Conservation (phyloP, 2,113 vertebrate genomes). For the Zapus hudsonius region DNA sequence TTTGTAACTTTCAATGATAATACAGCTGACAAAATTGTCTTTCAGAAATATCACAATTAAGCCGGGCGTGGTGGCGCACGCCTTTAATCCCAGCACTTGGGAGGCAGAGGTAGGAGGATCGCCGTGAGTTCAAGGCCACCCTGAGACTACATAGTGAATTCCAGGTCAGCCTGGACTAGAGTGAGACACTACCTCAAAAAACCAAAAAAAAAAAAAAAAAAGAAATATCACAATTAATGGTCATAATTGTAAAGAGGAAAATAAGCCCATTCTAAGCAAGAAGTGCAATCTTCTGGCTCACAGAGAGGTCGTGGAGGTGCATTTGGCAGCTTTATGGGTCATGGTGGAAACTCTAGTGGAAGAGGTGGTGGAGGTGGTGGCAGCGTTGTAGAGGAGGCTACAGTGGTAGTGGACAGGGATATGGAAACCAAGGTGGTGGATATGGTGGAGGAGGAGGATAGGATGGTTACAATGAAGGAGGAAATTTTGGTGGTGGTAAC, state of each 20-base stretch:
- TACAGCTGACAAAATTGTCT: conserved; percentile 99
- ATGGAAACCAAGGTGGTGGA: too few species aligned
- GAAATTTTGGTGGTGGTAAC: conserved; percentile 81
- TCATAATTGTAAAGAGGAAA: conserved; percentile 98
- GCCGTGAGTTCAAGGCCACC: too few species aligned
- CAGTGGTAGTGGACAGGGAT: conserved; percentile 85
- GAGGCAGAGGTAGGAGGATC: too few species aligned
- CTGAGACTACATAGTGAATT: too few species aligned
- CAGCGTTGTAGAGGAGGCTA: conserved; percentile 90
- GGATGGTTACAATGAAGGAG: too few species aligned
- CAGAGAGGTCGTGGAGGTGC: conserved; percentile 93
- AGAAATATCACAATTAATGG: conserved; percentile 98
- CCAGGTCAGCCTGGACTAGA: too few species aligned
- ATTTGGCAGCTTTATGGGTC: conserved; percentile 95
- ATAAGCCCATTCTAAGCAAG: conserved; percentile 98
- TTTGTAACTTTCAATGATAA: conserved; percentile 99
- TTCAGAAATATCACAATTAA: conserved; percentile 99
- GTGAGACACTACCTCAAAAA: too few species aligned
- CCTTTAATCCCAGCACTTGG: too few species aligned
- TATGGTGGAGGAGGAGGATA: too few species aligned
- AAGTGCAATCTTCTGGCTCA: conserved; percentile 94
- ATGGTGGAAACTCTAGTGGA: conserved; percentile 94
- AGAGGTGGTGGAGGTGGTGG: conserved; percentile 87
- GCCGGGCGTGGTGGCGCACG: too few species aligned
- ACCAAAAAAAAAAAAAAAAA: too few species aligned